Percentiles rank a stretch among this genome's conserved stretches.
These are phyloP conservation scores for Trachymyrmex cornetzi DNA, from an alignment of 1,140 invertebrate species.

Conservation along the genomic window DNA sequence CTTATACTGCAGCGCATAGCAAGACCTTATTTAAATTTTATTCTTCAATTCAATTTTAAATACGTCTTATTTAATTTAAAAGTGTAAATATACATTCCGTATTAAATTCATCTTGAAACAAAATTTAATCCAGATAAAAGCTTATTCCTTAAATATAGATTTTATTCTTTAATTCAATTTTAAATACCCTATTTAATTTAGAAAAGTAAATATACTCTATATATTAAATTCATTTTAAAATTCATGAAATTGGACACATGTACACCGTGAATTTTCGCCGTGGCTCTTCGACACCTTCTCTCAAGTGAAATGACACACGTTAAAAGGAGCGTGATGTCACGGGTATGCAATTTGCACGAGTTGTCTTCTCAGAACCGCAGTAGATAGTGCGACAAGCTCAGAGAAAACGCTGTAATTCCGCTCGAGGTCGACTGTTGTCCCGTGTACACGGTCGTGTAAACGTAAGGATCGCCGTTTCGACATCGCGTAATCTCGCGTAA, in stretches of 20 bases:
- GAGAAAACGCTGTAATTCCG: conserved; percentile 43
- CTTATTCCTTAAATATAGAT: background rate
- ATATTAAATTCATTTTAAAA: background rate
- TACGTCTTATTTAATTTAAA: background rate
- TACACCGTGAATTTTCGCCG: background rate
- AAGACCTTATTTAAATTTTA: background rate
- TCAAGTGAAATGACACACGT: background rate
- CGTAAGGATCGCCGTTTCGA: conserved; percentile 37
- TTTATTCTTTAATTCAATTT: background rate
- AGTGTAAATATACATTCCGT: background rate
- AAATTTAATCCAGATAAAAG: background rate
- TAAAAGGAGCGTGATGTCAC: background rate
- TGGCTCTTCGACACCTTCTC: background rate
- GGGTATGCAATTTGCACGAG: conserved; percentile 21
- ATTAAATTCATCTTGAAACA: background rate
- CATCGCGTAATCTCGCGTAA: conserved; percentile 63
- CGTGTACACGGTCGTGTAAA: conserved; percentile 42
- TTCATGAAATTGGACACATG: background rate
- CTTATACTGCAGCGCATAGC: background rate
- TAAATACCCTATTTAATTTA: background rate
- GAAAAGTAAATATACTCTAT: background rate
- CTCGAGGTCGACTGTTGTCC: conserved; percentile 25
- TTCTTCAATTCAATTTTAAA: background rate
- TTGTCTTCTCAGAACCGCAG: background rate
- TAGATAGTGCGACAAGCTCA: conserved; percentile 12